These are phyloP conservation scores for Mico argentatus DNA, from an alignment of 2,797 vertebrate species.

Conservation along the genomic window DNA sequence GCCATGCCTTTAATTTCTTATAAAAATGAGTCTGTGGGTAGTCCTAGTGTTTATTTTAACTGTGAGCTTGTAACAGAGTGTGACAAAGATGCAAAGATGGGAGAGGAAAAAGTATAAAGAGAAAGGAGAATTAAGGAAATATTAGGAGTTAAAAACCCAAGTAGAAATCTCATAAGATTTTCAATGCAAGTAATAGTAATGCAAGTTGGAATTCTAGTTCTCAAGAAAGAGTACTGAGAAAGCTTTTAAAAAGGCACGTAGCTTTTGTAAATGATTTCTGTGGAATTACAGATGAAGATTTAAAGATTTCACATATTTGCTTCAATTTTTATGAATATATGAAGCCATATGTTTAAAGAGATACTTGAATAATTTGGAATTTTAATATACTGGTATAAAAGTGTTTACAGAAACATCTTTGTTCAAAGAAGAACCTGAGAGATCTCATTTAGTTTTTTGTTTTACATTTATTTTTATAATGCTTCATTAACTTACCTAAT, in stretches of 20 bases:
- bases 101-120: slow-evolving; percentile 6
- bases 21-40: slow-evolving; percentile 52
- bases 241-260: slow-evolving; percentile 55
- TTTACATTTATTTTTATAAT: slow-evolving; percentile 58
- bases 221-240: slow-evolving; percentile 43
- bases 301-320: slow-evolving; percentile 41
- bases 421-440: slow-evolving; percentile 58
- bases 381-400: slow-evolving; percentile 68
- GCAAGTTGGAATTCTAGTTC: slow-evolving; percentile 41
- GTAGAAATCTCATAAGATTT: slow-evolving; percentile 53
- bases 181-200: slow-evolving; percentile 42
- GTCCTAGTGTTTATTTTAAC: slow-evolving; percentile 42
- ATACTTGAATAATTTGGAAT: slow-evolving; percentile 78
- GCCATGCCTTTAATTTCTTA: slow-evolving; percentile 30
- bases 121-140: slow-evolving; percentile 47
- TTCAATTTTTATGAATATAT: slow-evolving; percentile 57
- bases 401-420: slow-evolving; percentile 64
- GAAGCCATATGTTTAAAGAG: slow-evolving; percentile 65
- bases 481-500: slow-evolving; percentile 63
- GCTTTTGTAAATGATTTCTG: slow-evolving; percentile 57
- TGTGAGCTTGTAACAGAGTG: slow-evolving; percentile 31
- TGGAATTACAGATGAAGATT: slow-evolving; percentile 46
- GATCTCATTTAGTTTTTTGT: slow-evolving; percentile 71
- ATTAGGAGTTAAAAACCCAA: not conserved
- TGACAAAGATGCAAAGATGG: slow-evolving; percentile 23